phyloP scores from a whole-genome alignment of 1,140 invertebrate genomes.

The Ips typographus region DNA sequence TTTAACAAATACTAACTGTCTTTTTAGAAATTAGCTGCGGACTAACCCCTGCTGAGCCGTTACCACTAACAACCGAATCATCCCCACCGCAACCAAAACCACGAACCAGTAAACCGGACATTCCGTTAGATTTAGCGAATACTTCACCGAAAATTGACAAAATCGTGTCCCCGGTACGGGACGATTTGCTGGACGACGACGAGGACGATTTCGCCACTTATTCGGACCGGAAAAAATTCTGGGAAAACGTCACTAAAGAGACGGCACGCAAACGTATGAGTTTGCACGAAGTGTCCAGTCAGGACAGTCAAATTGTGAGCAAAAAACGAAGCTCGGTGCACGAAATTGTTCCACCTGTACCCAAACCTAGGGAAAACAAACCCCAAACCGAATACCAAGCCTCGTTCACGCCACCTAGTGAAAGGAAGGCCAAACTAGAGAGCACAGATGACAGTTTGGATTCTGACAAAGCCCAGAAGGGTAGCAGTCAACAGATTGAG shows the following conservation, averaged over 20 bases:
- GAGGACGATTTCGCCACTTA: constrained; percentile 48
- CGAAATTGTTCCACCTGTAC: constrained; percentile 49
- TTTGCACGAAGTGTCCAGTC: constrained; percentile 39
- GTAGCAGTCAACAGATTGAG: constrained; percentile 44
- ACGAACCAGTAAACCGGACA: constrained; percentile 42
- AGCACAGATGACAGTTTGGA: constrained; percentile 45
- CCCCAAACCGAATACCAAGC: constrained; percentile 48
- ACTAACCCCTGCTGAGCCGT: constrained; percentile 45
- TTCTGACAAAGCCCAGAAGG: constrained; percentile 45
- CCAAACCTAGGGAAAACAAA: constrained; percentile 50
- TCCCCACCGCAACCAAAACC: constrained; percentile 50
- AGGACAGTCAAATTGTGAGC: constrained; percentile 37
- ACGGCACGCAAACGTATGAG: constrained; percentile 43
- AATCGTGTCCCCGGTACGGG: constrained; percentile 46
- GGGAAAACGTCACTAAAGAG: constrained; percentile 52
- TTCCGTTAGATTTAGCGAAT: constrained; percentile 33
- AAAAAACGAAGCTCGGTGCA: constrained; percentile 47
- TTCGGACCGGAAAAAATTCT: constrained; percentile 55
- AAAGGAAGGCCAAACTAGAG: constrained; percentile 35
- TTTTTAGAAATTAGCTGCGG: constrained; percentile 53
- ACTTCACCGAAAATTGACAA: constrained; percentile 39
- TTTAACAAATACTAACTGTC: constrained; percentile 44
- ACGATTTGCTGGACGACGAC: constrained; percentile 44
- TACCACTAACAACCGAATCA: constrained; percentile 43
- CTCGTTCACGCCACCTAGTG: constrained; percentile 44